Evolutionary conservation across 2,888 invertebrate genomes (phyloP), one percentile per base, ranked within the genome.

Genomic region (Tachina lurida): DNA sequence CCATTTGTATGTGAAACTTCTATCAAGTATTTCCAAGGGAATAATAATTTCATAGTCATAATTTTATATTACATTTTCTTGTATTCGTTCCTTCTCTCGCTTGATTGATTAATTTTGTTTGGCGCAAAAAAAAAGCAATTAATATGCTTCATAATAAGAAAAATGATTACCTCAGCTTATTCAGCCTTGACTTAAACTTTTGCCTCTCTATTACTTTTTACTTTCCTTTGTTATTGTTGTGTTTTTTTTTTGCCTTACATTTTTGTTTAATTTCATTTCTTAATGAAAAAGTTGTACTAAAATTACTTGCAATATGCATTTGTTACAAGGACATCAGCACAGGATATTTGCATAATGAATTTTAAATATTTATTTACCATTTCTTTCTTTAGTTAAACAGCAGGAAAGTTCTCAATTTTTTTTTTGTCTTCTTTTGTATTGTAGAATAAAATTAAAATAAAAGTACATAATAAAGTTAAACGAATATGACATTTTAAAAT

Each of bases 341-440:
- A 73, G 74, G 74, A 67, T 81, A 85, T 87, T 85, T 85, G 75
- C 80, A 84, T 84, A 85, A 83, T 84, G 77, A 85, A 84, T 88
- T 88, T 87, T 87, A 77, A 87, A 84, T 65, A 80, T 74, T 78
- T 80, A 76, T 71, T 70, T 85, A 75, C 49, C 62, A 56, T 73
- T 77, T 65, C 2, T 22, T 75, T 56, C 31, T n/a, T 45, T 12
- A 31, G 7, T 17, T 15, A 76, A 67, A 65, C 43, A 52, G 60
- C 67, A 84, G 79, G 54, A 79, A 71, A 74, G 63, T 63, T 31
- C 7, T 31, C 2, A 31, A 22, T 22, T 22, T 31, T 31, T 31
- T 31, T 7, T 31, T 31, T 4, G 5, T 31, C 31, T 31, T 31
- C 5, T 31, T 31, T 31, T 41, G 13, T 13, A 75, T 58, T 52